Base-by-base conservation (phyloP, 2,888 invertebrate species). In the Pollenia angustigena region DNA sequence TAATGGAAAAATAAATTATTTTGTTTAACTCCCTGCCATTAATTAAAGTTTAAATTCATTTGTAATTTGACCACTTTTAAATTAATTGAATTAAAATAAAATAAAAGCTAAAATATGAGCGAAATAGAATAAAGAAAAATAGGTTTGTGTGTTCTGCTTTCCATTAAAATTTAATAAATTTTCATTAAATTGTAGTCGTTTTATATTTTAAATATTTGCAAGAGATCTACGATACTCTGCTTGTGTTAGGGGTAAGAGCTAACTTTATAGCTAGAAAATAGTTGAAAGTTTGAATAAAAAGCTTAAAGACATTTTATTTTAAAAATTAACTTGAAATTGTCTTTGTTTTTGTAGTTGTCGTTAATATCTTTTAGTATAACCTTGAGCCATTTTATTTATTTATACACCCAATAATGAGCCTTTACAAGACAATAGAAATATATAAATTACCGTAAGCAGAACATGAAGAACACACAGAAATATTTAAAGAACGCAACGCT, bases 121-220 rank as follows among this genome's bases (percentile, higher is more conserved):
- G 10, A 6, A 62, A 56, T 52, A 52, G 16, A 52, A 44, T 10
- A 46, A 42, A 64, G 11, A 9, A n/a, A 46, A 40, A n/a, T 40
- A 40, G 42, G 7, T 10, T 40, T 52, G 16, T 50, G 48, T 72
- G 42, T 44, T 32, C 60, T 40, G 16, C 2, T 64, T 75, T 50
- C 14, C 75, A 82, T 82, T 76, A 71, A 82, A 76, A 64, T 18
- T 6, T 46, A 16, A 82, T 71, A 82, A 76, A 76, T 76, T 71
- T 54, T 76, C 62, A 76, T 69, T 76, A 76, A 82, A 69, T 71
- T 62, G 46, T 62, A 16, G 52, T 76, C 69, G 52, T 23, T 0
- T 32, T 58, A 66, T 74, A 40, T 32, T 58, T 58, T 58, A 75
- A 60, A 75, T 75, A 46, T 48, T 48, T 48, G 56, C 66, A 32